A percentile compares a stretch with the other conserved stretches of the same genome.
phyloP scores from a whole-genome alignment of 2,888 invertebrate genomes.

The Vanessa cardui region DNA sequence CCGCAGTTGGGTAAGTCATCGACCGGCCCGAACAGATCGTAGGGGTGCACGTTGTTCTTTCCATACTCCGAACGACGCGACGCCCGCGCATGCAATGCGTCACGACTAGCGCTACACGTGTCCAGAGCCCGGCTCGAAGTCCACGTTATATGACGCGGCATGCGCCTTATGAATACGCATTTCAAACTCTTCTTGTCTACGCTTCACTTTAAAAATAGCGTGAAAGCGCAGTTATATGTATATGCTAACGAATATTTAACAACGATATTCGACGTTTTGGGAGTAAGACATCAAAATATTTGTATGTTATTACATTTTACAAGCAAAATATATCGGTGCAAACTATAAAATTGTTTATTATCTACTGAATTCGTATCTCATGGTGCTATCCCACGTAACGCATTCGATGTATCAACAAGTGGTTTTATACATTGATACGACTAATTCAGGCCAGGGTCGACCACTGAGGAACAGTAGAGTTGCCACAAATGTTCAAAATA shows the following conservation, averaged over 20 bases:
- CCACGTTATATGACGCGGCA: constrained; percentile 29
- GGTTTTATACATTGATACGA: constrained; percentile 25
- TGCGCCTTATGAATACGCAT: constrained; percentile 22
- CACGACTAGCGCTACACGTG: constrained; percentile 25
- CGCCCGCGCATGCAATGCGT: constrained; percentile 20
- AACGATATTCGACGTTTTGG: constrained; percentile 19
- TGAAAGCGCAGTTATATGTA: constrained; percentile 32
- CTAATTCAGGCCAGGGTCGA: constrained; percentile 38
- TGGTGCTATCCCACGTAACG: constrained; percentile 10
- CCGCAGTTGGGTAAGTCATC: constrained; percentile 33
- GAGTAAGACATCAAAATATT: background rate
- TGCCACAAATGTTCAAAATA: constrained; percentile 11
- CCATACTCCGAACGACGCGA: constrained; percentile 15
- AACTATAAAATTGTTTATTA: background rate
- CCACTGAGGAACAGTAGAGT: constrained; percentile 9
- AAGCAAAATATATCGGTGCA: background rate
- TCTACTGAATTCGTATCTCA: background rate
- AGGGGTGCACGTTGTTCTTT: constrained; percentile 29
- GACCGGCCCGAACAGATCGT: constrained; percentile 30
- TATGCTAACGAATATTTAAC: constrained; percentile 36
- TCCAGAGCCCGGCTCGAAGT: constrained; percentile 25
- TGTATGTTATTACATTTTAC: background rate
- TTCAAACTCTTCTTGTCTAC: constrained; percentile 25
- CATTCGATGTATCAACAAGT: constrained; percentile 14
- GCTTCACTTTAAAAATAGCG: constrained; percentile 34